Base-by-base conservation (phyloP, 2,113 vertebrate species). In the Uropsilus gracilis region DNA sequence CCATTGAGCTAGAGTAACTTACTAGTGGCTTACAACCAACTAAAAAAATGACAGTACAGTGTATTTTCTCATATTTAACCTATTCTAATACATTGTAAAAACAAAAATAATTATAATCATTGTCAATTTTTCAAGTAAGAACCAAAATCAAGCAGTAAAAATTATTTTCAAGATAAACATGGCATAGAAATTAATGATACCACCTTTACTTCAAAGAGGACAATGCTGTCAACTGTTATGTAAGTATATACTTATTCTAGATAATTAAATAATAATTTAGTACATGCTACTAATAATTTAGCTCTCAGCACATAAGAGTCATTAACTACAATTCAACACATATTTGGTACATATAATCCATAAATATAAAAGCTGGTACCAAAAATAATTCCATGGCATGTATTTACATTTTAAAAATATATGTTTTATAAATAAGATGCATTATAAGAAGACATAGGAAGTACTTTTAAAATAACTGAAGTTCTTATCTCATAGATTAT, bases 1-100 rank as follows among this genome's bases (percentile, higher is more conserved):
- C 11, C 87, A 86, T 34, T 75, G 86, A 18, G 13, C 14, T 96
- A 20, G 28, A 86, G 24, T 82, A 75, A 86, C 96, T 87, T 80
- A 71, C 37, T 46, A 86, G 22, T 20, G 88, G 22, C 44, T 87
- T 90, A 50, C 2, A 92, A 76, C 28, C 24, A 92, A 37, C 77
- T 78, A 63, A 71, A 93, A 91, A 94, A 66, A 59, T 84, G 10
- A 86, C 20, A 93, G 44, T 2, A 68, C 2, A 57, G 18, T 34
- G 48, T 71, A 63, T 55, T 66, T 8, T 90, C 1, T 83, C 64
- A 13, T 59, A 82, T 59, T 94, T 82, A 91, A 61, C 32, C 53
- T 81, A 66, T 63, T 84, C 88, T 32, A 34, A 69, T 71, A 48
- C 2, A 7, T 77, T 68, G 59, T 63, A 64, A 83, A 64, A 66